Base-by-base conservation (phyloP, 1,140 invertebrate species). In the Zaprionus inermis region DNA sequence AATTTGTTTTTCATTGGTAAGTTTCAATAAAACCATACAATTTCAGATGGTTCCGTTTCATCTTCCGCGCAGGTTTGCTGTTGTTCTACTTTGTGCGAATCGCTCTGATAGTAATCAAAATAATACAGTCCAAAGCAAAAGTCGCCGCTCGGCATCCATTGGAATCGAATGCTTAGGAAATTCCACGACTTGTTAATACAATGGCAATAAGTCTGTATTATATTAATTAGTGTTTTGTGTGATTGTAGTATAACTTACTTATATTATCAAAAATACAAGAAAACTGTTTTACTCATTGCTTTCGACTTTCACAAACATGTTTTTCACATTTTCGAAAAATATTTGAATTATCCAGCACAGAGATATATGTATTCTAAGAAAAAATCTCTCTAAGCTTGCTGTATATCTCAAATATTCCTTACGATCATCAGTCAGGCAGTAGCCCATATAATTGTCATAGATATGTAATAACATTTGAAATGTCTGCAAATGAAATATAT, bases 1-100 rank as follows among this genome's bases (percentile, higher is more conserved):
- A 72, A 72, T 59, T 32, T 56, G 7, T 3, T 18, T 12, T 63
- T 32, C 16, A 1, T 63, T 36, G 44, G 70, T 74, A 57, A 57
- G 65, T 46, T 46, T 18, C 44, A 16, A 46, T 46, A 10, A 6
- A 20, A 20, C 16, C 1, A 12, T 41, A 2, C 16, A 41, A 16
- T 4, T 7, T 2, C 52, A 41, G n/a, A 16, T 41, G 6, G 5
- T 38, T 4, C 2, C 14, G 14, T 5, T 11, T 56, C 3, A 5
- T 32, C 5, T 49, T 28, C 5, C 11, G 1, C 59, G 5, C 2
- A 41, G 70, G 7, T 36, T 22, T 18, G 5, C 49, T 72, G 11
- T 16, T 60, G 0, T 11, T 67, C 5, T 14, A 34, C 7, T 20
- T 67, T 11, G 49, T 72, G 14, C 18, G n/a, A 2, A 16, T 41